Conservation (phyloP, 2,797 vertebrate genomes). For the Helarctos malayanus region DNA sequence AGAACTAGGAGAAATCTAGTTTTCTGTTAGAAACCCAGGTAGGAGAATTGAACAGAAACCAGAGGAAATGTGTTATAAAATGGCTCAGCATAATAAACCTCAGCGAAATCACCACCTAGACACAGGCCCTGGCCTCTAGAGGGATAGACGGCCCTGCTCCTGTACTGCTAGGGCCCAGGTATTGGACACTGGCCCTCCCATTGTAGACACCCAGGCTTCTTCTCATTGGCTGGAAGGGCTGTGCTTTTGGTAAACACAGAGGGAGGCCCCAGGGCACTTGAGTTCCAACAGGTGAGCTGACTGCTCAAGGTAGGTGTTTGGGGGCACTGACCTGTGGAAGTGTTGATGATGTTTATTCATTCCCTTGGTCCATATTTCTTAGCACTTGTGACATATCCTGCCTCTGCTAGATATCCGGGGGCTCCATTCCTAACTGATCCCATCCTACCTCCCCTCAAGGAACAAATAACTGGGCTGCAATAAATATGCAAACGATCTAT, state of each 20-base stretch:
- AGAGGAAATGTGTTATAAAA: not conserved
- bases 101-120: not conserved
- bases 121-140: not conserved
- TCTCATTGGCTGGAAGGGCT: not conserved
- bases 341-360: not conserved
- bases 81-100: not conserved
- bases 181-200: not conserved
- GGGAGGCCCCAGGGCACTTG: not conserved
- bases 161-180: not conserved
- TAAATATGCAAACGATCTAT: not conserved
- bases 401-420: not conserved
- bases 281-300: not conserved
- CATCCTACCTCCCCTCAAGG: not conserved
- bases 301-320: not conserved
- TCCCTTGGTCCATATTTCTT: not conserved
- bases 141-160: not conserved
- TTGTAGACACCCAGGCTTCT: not conserved
- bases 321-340: not conserved
- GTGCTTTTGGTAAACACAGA: not conserved
- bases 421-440: not conserved
- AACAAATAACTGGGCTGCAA: not conserved
- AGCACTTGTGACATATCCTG: not conserved
- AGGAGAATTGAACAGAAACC: not conserved
- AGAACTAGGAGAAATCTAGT: not conserved
- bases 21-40: slow-evolving; percentile 27